These are phyloP conservation scores for Crenuchus spilurus DNA, from an alignment of 2,797 vertebrate genomes.

Conservation along the genomic window DNA sequence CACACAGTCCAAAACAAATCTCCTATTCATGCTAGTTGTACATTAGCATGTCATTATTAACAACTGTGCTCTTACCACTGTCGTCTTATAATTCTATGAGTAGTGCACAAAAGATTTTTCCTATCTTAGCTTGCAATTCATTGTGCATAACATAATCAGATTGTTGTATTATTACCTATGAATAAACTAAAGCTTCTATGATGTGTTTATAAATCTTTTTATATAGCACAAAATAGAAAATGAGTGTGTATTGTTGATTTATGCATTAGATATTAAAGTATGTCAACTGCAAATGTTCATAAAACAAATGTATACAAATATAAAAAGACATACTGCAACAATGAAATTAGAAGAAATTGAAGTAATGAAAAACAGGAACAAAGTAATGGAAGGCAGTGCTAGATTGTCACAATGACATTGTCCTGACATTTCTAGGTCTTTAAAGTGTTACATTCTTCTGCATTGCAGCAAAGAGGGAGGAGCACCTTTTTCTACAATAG, in stretches of 20 bases:
- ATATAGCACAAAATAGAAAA: neutral
- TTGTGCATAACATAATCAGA: neutral
- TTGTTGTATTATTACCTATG: no score
- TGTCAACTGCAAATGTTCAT: neutral
- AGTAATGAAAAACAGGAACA: conserved; percentile 32
- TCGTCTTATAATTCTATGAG: neutral
- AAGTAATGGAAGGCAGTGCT: conserved; percentile 8
- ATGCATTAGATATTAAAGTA: neutral
- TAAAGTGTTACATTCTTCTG: conserved; percentile 38
- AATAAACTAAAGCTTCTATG: neutral
- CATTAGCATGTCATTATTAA: conserved; percentile 14
- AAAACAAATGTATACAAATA: neutral
- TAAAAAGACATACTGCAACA: neutral
- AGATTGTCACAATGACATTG: conserved; percentile 51
- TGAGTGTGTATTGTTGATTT: neutral
- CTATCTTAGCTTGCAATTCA: neutral
- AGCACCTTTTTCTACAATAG: conserved; percentile 18
- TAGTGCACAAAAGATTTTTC: neutral
- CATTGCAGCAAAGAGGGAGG: conserved; percentile 40
- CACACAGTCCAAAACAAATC: neutral
- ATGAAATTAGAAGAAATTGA: neutral
- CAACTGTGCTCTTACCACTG: neutral
- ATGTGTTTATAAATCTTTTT: neutral
- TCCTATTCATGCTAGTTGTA: neutral
- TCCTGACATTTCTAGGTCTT: conserved; percentile 53